Evolutionary conservation across 2,888 invertebrate species (phyloP).

Genomic region (Oxyscelio sp.): DNA sequence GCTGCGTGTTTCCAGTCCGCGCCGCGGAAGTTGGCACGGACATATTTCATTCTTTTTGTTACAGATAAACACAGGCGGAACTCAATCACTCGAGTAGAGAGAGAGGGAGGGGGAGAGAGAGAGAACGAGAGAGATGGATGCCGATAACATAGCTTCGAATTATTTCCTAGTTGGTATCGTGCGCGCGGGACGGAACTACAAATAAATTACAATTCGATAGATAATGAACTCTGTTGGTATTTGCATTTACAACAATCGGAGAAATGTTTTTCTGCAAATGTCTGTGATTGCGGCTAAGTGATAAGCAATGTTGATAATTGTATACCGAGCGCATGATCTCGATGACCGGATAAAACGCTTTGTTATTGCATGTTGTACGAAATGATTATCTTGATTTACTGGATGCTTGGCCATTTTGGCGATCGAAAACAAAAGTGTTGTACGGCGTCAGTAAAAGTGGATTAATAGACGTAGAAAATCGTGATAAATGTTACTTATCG

Average conservation of each 20-base stretch:
- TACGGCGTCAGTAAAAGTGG: slow-evolving; percentile 13
- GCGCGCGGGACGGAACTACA: no score
- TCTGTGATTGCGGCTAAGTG: slow-evolving; percentile 55
- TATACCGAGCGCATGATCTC: slow-evolving; percentile 45
- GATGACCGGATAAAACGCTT: slow-evolving; percentile 60
- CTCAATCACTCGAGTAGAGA: slow-evolving; percentile 13
- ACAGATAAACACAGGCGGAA: slow-evolving; percentile 23
- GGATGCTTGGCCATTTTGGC: slow-evolving; percentile 20
- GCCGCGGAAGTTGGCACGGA: slow-evolving; percentile 17
- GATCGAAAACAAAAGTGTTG: slow-evolving; percentile 49
- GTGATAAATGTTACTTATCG: neutral
- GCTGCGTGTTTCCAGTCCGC: slow-evolving; percentile 27
- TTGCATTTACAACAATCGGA: no score
- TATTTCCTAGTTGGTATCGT: no score
- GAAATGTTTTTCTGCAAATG: no score
- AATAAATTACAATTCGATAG: no score
- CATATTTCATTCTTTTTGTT: slow-evolving; percentile 34
- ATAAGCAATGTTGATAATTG: slow-evolving; percentile 64
- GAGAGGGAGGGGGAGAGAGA: neutral
- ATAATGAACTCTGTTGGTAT: no score
- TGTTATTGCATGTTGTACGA: slow-evolving; percentile 45
- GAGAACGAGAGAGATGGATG: slow-evolving; percentile 15
- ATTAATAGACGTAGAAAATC: neutral
- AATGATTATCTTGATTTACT: slow-evolving; percentile 40
- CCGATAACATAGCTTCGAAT: slow-evolving; percentile 39